Base-by-base conservation (phyloP, 2,113 vertebrate genomes). In the Gadus chalcogrammus region DNA sequence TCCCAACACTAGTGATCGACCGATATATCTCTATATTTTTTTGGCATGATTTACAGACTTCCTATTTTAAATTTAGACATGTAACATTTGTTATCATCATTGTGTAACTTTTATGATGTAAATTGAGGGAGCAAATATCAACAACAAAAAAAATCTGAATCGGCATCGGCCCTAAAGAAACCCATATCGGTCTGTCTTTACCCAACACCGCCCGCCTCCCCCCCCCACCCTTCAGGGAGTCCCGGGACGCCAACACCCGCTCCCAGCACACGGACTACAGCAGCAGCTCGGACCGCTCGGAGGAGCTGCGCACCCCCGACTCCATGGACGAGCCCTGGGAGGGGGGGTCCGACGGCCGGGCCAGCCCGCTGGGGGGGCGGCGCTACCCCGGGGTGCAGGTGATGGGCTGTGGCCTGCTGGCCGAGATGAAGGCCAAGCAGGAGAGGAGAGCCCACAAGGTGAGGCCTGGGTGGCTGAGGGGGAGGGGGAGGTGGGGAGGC, bases 401-500 rank as follows among this genome's bases (percentile, higher is more conserved):
- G 87, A 98, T 99, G 93, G 97, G 97, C 76, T 93, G 95, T 0
- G 94, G 94, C 2, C 91, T 99, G 24, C 88, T 99, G 5, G 97
- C 97, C 0, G 97, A 99, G 89, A 99, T 99, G 94, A 98, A 96
- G 78, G 97, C 97, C 82, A 99, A 99, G 84, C 97, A 98, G 64
- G 97, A 97, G 86, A 94, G 89, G 77, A 94, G 96, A 89, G 94
- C 94, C 0, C 89, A 95, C 71, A 97, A 98, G 95, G 97, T 98
- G 48, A 15, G 31, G 42, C 11, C 31, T 35, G 42, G 42, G 4
- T 5, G 42, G 42, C 11, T 48, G 42, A 12, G 42, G 42, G 7
- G 42, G 42, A 2, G 11, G 5, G 5, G 5, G 42, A 20, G 20
- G 42, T 3, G 8, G 8, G 42, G 8, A 11, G 2, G 11, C 42